Base-by-base conservation (phyloP, 2,113 vertebrate genomes). In the Isurus oxyrinchus region DNA sequence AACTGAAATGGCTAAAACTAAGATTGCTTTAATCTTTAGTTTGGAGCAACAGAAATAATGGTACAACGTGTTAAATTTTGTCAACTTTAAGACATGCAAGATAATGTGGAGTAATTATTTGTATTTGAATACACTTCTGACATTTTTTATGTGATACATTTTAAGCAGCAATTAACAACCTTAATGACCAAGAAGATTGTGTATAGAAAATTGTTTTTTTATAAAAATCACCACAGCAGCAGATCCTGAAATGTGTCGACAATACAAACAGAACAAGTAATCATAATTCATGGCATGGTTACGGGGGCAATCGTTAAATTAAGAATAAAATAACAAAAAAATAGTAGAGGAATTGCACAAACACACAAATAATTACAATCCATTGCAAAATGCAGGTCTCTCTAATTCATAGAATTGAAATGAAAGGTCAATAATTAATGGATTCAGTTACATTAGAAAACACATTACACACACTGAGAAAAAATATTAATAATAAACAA, bases 31-130 rank as follows among this genome's bases (percentile, higher is more conserved):
- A 11, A 19, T 84, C 57, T 91, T 91, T 91, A 59, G 55, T 31
- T 88, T 91, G 88, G 55, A 91, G 13, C 86, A 91, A 57, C 31
- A 91, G 55, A 63, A 61, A 93, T 90, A 90, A 55, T 31, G 87
- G 87, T 57, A 57, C 53, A 57, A 55, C 11, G 27, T 53, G 55
- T 57, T 57, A 57, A 90, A 55, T 57, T 53, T 25, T 87, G 44
- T 14, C 44, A 87, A 21, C 35, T 44, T 87, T 49, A n/a, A 11
- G 57, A 21, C 53, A 57, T 25, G 31, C 55, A 13, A 49, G 84
- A 1, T 21, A 53, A 87, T 87, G 21, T 23, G 87, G 49, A 27
- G 23, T 90, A 90, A 90, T 90, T 27, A 53, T 90, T 35, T 76
- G 8, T 31, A 53, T 90, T 25, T 90, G 25, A 90, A 57, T 90